These are phyloP conservation scores for Leptosomus discolor DNA, from an alignment of 2,113 vertebrate species.

Conservation along the genomic window DNA sequence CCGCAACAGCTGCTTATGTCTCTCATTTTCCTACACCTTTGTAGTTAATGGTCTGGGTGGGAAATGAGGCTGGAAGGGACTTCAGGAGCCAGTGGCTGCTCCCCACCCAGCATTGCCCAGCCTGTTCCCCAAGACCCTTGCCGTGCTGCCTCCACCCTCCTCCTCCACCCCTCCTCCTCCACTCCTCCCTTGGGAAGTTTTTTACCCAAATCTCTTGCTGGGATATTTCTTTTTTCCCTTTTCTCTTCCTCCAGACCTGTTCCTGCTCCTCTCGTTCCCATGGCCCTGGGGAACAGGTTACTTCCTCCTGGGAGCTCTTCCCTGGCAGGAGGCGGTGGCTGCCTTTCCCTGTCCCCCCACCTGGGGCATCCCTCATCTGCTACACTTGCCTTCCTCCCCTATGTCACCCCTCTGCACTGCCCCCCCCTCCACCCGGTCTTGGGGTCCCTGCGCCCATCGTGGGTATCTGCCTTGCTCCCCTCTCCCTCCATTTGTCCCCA, in stretches of 20 bases:
- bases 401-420: not conserved
- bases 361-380: not conserved
- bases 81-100: not conserved
- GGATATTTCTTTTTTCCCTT: not conserved
- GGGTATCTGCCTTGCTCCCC: not conserved
- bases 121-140: conserved; percentile 8
- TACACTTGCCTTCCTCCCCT: fast-evolving
- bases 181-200: conserved; percentile 30
- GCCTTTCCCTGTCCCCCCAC: not conserved
- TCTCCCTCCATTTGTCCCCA: not conserved
- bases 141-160: not conserved
- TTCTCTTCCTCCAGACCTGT: not conserved
- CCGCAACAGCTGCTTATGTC: not conserved
- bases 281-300: not conserved
- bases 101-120: not conserved
- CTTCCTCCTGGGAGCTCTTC: not conserved
- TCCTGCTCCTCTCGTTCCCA: not conserved
- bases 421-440: not conserved
- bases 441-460: fast-evolving
- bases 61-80: not conserved
- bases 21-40: conserved; percentile 23
- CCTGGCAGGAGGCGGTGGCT: fast-evolving
- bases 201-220: conserved; percentile 46
- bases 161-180: not conserved
- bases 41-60: not conserved